Base-by-base conservation (phyloP, 2,113 vertebrate species). In the Mormoops blainvillei region DNA sequence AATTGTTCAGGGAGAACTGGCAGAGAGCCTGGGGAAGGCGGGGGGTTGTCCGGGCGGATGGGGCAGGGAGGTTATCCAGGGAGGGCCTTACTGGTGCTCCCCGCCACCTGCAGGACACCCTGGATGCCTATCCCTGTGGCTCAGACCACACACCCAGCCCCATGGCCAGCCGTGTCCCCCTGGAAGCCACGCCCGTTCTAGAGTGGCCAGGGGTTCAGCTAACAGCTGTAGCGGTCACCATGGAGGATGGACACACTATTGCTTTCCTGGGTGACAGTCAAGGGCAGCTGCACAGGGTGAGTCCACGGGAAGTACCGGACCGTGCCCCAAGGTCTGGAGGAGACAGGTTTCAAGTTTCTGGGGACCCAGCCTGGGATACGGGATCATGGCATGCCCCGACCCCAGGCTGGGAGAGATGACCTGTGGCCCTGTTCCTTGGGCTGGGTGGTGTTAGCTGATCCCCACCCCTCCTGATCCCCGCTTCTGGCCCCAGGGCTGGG, bases 121-220 rank as follows among this genome's bases (percentile, higher is more conserved):
- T 99, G 50, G 99, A 99, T 15, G 99, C 99, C 3, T 99, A 99
- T 96, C 99, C 99, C 1, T 99, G 99, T 56, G 99, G 99, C 86
- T 99, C 99, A 13, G 99, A 99, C 98, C 99, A 99, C 98, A 99
- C 99, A 2, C 99, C 99, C 76, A 99, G 99, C 96, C 99, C 99
- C 1, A 99, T 99, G 99, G 99, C 99, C 97, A 99, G 99, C 95
- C 98, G 98, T 2, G 95, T 99, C 0, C 97, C 99, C 0, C 98
- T 99, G 87, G 98, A 99, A 97, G 98, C 99, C 12, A 97, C 98
- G 4, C 99, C 99, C 0, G 98, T 99, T 73, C 96, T 99, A 97
- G 99, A 99, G 97, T 99, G 99, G 95, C 98, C 98, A 0, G 98
- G 99, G 0, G 98, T 99, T 56, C 99, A 99, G 61, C 98, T 99